Conservation (phyloP, 1,140 invertebrate genomes). For the Anagrus nilaparvatae region DNA sequence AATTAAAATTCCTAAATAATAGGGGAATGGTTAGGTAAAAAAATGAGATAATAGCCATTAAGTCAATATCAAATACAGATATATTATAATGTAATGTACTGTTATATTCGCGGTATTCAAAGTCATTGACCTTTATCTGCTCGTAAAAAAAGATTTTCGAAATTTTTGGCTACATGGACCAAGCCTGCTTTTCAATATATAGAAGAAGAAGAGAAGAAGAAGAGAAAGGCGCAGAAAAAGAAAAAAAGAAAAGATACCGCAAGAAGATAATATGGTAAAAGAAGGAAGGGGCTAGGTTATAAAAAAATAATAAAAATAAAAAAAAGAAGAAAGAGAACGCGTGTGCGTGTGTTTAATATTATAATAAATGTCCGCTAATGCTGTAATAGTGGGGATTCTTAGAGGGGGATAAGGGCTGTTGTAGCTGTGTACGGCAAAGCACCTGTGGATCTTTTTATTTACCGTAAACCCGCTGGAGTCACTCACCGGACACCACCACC, state of each 20-base stretch:
- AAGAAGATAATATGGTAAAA: constrained; percentile 6
- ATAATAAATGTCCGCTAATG: constrained; percentile 2
- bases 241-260: neutral
- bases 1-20: too few species aligned
- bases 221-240: constrained; percentile 3
- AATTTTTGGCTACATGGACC: too few species aligned
- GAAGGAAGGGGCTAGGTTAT: constrained; percentile 2
- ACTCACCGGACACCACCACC: constrained; percentile 41
- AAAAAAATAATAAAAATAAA: constrained; percentile 12
- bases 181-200: too few species aligned
- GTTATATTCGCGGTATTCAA: too few species aligned
- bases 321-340: constrained; percentile 7
- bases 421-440: constrained; percentile 29
- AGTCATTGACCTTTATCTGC: too few species aligned
- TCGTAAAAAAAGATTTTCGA: too few species aligned
- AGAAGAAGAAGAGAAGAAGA: neutral
- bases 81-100: too few species aligned
- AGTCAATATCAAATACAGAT: too few species aligned
- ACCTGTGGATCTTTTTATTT: constrained; percentile 41
- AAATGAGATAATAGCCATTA: too few species aligned
- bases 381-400: constrained; percentile 16
- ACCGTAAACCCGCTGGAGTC: constrained; percentile 36
- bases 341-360: neutral
- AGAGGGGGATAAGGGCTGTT: constrained; percentile 15
- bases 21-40: too few species aligned